phyloP scores from a whole-genome alignment of 1,140 invertebrate genomes.

The Drosophila bocqueti region DNA sequence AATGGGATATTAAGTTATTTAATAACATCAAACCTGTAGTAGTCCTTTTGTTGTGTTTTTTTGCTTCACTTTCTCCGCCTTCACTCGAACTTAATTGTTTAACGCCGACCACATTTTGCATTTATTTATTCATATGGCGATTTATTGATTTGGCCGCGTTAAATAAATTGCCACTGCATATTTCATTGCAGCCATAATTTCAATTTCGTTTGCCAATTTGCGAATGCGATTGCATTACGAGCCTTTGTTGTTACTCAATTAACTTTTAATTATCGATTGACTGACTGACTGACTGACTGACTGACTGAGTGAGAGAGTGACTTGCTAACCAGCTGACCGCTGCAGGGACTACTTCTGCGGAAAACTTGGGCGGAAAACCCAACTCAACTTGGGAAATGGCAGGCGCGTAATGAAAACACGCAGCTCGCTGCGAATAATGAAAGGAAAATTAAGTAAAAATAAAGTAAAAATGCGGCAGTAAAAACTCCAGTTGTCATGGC shows the following conservation, averaged over 20 bases:
- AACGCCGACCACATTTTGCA: slow-evolving; percentile 23
- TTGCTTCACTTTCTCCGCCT: neutral
- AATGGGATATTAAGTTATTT: neutral
- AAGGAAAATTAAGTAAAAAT: slow-evolving; percentile 28
- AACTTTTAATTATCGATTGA: slow-evolving; percentile 55
- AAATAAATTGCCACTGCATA: slow-evolving; percentile 59
- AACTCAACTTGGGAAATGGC: slow-evolving; percentile 27
- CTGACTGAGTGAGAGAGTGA: slow-evolving; percentile 15
- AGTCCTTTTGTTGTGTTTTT: neutral
- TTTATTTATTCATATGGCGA: slow-evolving; percentile 51
- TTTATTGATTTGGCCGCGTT: slow-evolving; percentile 61
- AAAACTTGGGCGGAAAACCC: slow-evolving; percentile 12
- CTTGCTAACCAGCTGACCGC: slow-evolving; percentile 51
- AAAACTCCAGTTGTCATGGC: slow-evolving; percentile 72
- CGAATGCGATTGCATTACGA: slow-evolving; percentile 44
- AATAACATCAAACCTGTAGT: slow-evolving; percentile 2
- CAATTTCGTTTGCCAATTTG: slow-evolving; percentile 35
- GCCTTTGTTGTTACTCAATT: slow-evolving; percentile 54
- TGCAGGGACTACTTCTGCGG: slow-evolving; percentile 8
- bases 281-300: slow-evolving; percentile 2
- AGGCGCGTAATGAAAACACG: slow-evolving; percentile 14
- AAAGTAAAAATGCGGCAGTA: slow-evolving; percentile 25
- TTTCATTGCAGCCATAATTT: slow-evolving; percentile 56
- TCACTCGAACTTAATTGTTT: slow-evolving; percentile 22
- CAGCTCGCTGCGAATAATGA: slow-evolving; percentile 20